Evolutionary conservation across 2,797 vertebrate species (phyloP).

Genomic region (Acanthis flammea): DNA sequence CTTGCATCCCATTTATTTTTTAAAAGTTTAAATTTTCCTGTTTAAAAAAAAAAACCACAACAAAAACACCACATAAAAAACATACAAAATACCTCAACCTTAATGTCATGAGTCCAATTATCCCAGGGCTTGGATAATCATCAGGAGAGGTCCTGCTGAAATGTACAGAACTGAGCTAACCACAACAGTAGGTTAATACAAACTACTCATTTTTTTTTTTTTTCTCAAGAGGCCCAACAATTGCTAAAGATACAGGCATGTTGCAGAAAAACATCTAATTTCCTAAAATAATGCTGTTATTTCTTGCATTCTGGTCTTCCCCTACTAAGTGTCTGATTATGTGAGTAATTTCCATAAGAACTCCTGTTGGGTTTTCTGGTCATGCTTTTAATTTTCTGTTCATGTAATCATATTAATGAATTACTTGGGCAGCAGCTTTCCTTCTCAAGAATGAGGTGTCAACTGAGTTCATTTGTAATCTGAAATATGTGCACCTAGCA

Average conservation of each 20-base stretch:
- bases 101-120: background rate
- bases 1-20: background rate
- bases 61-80: background rate
- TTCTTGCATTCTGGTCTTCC: background rate
- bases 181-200: background rate
- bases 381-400: background rate
- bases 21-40: background rate
- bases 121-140: background rate
- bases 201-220: background rate
- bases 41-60: background rate
- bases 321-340: background rate
- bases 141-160: background rate
- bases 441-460: background rate
- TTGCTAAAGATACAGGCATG: background rate
- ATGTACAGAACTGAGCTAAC: background rate
- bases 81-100: background rate
- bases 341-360: background rate
- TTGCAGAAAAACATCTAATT: background rate
- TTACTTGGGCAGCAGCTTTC: background rate
- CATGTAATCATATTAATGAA: slow-evolving; percentile 16
- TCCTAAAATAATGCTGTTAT: background rate
- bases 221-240: background rate
- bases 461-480: background rate
- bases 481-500: background rate
- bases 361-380: background rate